Conservation (phyloP, 2,797 vertebrate genomes). For the Balearica regulorum region DNA sequence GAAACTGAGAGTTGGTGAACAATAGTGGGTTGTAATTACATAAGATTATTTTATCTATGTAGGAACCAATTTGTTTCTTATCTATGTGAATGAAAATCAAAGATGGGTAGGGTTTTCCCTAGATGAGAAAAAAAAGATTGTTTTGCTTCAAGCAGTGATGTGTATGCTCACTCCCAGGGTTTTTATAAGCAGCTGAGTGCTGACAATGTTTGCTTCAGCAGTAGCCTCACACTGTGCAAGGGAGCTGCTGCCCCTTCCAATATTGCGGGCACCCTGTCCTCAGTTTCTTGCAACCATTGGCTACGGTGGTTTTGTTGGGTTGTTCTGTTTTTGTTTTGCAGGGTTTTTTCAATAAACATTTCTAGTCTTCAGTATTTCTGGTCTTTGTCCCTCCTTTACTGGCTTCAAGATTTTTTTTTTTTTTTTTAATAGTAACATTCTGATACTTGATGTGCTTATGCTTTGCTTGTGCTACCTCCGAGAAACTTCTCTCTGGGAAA, state of each 20-base stretch:
- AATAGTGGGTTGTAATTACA: neutral
- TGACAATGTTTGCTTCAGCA: neutral
- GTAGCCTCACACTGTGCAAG: neutral
- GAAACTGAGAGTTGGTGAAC: neutral
- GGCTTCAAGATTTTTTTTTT: neutral
- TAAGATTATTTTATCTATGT: neutral
- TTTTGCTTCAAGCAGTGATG: neutral
- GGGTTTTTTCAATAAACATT: neutral
- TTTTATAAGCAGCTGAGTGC: neutral
- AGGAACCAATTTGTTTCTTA: neutral
- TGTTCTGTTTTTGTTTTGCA: neutral
- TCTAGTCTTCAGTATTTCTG: neutral
- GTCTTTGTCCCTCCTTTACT: neutral
- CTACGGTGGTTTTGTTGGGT: neutral
- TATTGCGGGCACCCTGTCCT: neutral
- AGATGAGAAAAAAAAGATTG: neutral
- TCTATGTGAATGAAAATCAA: neutral
- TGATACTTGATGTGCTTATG: neutral
- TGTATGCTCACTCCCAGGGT: neutral
- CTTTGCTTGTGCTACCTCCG: neutral
- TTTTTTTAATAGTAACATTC: neutral
- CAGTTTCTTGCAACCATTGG: neutral
- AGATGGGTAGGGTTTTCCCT: neutral
- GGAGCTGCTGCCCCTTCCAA: neutral
- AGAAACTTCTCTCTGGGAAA: neutral